Conservation (phyloP, 2,113 vertebrate species). For the Orientallactaga bullata region DNA sequence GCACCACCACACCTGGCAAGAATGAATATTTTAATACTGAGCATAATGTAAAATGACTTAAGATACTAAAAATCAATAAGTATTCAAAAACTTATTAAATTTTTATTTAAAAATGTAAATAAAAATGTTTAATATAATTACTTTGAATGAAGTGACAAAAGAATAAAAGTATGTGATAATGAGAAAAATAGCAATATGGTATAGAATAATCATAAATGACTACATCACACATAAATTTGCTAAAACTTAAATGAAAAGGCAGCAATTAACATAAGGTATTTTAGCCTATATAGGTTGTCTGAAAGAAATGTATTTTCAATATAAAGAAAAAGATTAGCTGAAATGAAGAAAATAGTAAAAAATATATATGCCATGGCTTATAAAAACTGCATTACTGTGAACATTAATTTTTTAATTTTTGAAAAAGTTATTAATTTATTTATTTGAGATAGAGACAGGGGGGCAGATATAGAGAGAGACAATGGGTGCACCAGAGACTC, state of each 20-base stretch:
- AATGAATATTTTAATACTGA: background rate
- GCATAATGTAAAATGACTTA: background rate
- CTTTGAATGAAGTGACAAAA: background rate
- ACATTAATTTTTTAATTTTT: background rate
- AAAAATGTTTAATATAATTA: background rate
- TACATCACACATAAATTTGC: background rate
- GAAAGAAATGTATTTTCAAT: background rate
- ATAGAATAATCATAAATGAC: background rate
- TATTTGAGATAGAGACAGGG: no score
- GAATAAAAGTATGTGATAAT: background rate
- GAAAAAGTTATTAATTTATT: no score
- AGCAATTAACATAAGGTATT: background rate
- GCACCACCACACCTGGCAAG: no score
- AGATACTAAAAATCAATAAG: background rate
- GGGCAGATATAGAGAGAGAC: no score
- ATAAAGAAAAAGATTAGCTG: background rate
- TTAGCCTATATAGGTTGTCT: background rate
- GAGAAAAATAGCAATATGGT: background rate
- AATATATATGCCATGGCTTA: background rate
- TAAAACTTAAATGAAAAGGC: background rate
- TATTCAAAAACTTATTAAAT: background rate
- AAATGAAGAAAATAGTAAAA: background rate
- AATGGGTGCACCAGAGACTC: no score
- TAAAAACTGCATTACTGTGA: background rate
- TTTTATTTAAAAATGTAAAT: background rate